Evolutionary conservation across 2,113 vertebrate species (phyloP).

Genomic region (Ageneiosus marmoratus): DNA sequence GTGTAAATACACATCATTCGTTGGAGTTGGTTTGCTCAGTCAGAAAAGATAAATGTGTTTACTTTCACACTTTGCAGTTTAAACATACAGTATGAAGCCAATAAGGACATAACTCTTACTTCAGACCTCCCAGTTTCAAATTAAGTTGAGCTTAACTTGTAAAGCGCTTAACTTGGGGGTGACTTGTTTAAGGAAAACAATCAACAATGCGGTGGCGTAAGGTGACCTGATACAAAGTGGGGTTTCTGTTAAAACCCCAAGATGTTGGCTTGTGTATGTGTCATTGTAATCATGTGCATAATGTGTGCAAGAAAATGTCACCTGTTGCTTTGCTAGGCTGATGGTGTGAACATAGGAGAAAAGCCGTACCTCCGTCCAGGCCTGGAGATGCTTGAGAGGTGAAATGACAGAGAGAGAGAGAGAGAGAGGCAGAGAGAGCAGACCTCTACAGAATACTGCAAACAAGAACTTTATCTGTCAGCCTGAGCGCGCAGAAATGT

Average conservation of each 20-base stretch:
- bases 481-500: slow-evolving; percentile 20
- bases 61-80: not conserved
- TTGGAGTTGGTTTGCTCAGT: not conserved
- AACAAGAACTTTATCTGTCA: slow-evolving; percentile 25
- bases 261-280: not conserved
- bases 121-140: not conserved
- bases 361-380: slow-evolving; percentile 5
- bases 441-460: slow-evolving; percentile 3
- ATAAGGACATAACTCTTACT: not conserved
- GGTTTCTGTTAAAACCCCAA: too few relatives aligned
- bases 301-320: not conserved
- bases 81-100: not conserved
- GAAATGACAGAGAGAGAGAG: slow-evolving; percentile 18
- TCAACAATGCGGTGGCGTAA: not conserved
- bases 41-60: too few relatives aligned
- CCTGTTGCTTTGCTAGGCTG: not conserved
- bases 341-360: not conserved
- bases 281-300: not conserved
- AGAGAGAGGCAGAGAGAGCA: slow-evolving; percentile 26
- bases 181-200: not conserved
- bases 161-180: not conserved
- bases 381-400: slow-evolving; percentile 47
- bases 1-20: not conserved
- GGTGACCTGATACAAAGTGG: too few relatives aligned
- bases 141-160: not conserved